Base-by-base conservation (phyloP, 2,888 invertebrate species). In the Mimas tiliae region DNA sequence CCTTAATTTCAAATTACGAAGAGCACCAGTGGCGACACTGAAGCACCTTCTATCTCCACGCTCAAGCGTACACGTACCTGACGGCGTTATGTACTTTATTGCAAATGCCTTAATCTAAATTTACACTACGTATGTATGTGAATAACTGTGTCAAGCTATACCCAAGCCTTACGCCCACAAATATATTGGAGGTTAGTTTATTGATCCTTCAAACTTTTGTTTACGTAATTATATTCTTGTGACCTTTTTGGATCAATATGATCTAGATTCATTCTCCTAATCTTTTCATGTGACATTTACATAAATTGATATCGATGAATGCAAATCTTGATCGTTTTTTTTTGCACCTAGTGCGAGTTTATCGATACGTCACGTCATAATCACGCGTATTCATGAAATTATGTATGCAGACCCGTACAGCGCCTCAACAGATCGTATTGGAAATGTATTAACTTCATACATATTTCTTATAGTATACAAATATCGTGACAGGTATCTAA, bases 1-100 rank as follows among this genome's bases (percentile, higher is more conserved):
- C 83, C 79, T 84, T 83, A 83, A n/a, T 71, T 74, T 71, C 69
- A 42, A 58, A 58, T 12, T 38, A 64, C 38, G 72, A 78, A 74
- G 82, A 87, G 88, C 88, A 88, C 89, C 86, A 87, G 88, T 82
- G 79, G 68, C 68, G 65, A 74, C 82, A 88, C 85, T 85, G 87
- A 88, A 84, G 86, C 89, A 89, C 87, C 86, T 80, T 70, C 66
- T 68, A 58, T 38, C 69, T 72, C 69, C 68, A 68, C 68, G 77
- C 75, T 72, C 71, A 81, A 82, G 83, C 81, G 65, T 47, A 64
- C 48, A 34, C 19, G 51, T 50, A 58, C 58, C 16, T 42, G 42
- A 19, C 9, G 42, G 42, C 58, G 19, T 19, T 33, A 80, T 86
- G 86, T 86, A 88, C 87, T 88, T 84, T 80, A 83, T 79, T 79